Percentiles rank a stretch among this genome's conserved stretches.
Evolutionary conservation across 2,888 invertebrate genomes (phyloP).

Genomic region (Monoplex corrugatus): DNA sequence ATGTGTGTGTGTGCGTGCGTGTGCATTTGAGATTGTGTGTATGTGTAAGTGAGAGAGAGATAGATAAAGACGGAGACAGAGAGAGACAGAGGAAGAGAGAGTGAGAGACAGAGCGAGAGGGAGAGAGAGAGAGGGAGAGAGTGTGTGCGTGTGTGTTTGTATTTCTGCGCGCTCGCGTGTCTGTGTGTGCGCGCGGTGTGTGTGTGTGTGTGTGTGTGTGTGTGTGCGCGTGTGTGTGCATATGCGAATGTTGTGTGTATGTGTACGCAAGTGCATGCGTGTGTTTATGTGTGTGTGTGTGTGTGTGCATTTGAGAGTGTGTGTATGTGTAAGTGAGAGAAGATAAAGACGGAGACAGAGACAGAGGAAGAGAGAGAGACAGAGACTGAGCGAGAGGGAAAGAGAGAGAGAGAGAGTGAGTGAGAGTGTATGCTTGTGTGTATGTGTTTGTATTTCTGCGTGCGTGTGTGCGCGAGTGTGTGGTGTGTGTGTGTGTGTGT

Average conservation of each 20-base stretch:
- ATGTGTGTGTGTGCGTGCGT: constrained; percentile 25
- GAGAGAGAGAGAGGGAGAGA: constrained; percentile 15
- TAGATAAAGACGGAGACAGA: background rate
- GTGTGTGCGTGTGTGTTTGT: background rate
- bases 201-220: no score
- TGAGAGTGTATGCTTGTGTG: background rate
- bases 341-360: background rate
- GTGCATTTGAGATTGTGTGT: background rate
- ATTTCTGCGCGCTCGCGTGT: no score
- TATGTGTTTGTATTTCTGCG: background rate
- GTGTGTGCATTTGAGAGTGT: no score
- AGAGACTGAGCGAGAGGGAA: background rate
- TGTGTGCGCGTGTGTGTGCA: no score
- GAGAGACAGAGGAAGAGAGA: constrained; percentile 18
- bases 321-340: background rate
- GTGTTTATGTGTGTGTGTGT: no score
- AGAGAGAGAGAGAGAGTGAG: background rate
- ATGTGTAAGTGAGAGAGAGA: constrained; percentile 6
- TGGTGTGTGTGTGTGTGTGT: background rate
- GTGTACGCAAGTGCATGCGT: no score
- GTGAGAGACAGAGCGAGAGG: constrained; percentile 10
- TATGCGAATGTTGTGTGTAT: no score
- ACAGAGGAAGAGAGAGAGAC: background rate
- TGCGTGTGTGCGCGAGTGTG: background rate
- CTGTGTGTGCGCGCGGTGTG: no score